Base-by-base conservation (phyloP, 2,113 vertebrate genomes). In the Cyprinus carpio region DNA sequence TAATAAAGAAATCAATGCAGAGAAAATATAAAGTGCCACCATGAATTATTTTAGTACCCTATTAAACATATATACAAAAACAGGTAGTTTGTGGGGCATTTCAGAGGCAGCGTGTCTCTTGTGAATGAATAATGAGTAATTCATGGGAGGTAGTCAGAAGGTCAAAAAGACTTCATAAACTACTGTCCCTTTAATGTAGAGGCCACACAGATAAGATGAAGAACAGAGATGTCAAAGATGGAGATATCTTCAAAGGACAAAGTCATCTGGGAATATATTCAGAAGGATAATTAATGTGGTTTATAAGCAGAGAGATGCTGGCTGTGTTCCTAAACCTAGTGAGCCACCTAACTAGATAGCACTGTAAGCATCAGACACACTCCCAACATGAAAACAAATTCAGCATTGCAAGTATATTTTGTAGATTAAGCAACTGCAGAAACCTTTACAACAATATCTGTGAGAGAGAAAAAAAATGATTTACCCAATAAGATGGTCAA, bases 151-250 rank as follows among this genome's bases (percentile, higher is more conserved):
- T 23, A 46, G 71, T 74, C 40, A 46, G 40, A 16, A 46, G 72
- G 72, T 75, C 72, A 43, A 43, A 74, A 6, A 13, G 23, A 74
- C 69, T 43, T 43, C 23, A 74, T 74, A 46, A 46, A 7, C 71
- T 46, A 4, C 72, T 27, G 40, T 46, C n/a, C 13, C 40, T 75
- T 27, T 75, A 75, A 75, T 49, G 72, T 27, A 25, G 72, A 75
- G 23, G n/a, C n/a, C 40, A 75, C 72, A 75, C 72, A 75, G 72
- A 75, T 75, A 49, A 27, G 72, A 6, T 25, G 40, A 46, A 16
- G 62, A 65, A 16, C 62, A 65, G 62, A 64, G 60, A 65, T 16
- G 13, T 43, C 37, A 74, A 29, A 23, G 7, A 71, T 1, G 31
- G 16, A 37, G 31, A 71, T 40, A 20, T 40, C 67, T 37, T 71